Evolutionary conservation across 53 echinoderm and acorn worm species (phyloP).

Genomic region (Pentamera pediparva): DNA sequence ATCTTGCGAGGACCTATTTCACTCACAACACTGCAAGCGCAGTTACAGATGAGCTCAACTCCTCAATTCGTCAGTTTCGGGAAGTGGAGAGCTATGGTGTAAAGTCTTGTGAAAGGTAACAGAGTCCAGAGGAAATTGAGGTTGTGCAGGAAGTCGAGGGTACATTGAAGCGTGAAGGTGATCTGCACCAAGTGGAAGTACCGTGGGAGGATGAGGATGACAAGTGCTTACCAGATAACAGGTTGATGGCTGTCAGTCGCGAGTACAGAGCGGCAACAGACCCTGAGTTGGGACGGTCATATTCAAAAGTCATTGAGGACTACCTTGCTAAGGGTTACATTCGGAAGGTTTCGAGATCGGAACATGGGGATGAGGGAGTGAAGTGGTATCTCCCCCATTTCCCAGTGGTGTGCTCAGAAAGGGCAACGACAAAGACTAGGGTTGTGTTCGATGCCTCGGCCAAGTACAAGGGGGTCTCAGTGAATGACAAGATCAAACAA

Average conservation of each 20-base stretch:
- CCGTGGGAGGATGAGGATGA: slow-evolving; percentile 9
- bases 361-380: neutral
- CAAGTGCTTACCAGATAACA: neutral
- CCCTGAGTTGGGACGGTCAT: neutral
- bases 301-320: neutral
- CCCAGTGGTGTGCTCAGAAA: slow-evolving; percentile 1
- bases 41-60: slow-evolving; percentile 1
- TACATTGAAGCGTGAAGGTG: neutral
- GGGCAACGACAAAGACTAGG: slow-evolving; percentile 3
- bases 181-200: slow-evolving; percentile 9
- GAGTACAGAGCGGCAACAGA: neutral
- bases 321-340: slow-evolving; percentile 9
- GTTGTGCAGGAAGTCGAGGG: neutral
- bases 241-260: neutral
- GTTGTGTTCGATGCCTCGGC: slow-evolving; percentile 12
- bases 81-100: neutral
- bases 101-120: neutral
- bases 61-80: slow-evolving; percentile 3
- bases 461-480: neutral
- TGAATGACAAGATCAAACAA: slow-evolving; percentile 6
- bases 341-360: neutral
- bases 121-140: neutral
- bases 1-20: slow-evolving; percentile 3
- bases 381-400: neutral
- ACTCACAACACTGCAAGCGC: neutral